phyloP scores from a whole-genome alignment of 2,888 invertebrate species.

The Phania funesta region DNA sequence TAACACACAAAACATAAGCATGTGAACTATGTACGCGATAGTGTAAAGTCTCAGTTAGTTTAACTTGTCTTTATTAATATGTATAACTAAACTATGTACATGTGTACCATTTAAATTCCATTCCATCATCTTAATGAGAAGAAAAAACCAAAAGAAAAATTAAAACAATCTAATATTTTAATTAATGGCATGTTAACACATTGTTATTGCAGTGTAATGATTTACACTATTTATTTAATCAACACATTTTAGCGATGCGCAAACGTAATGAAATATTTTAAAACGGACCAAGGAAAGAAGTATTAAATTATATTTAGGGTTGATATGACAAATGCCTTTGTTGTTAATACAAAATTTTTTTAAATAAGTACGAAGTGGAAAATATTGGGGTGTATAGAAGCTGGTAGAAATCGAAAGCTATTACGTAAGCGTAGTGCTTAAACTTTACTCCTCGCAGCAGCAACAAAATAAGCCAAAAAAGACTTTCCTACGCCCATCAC shows the following conservation, averaged over 20 bases:
- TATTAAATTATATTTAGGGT: too few species aligned
- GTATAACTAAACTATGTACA: background rate
- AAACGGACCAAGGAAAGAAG: too few species aligned
- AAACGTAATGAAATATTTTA: too few species aligned
- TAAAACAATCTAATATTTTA: slow-evolving; percentile 40
- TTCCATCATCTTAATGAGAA: background rate
- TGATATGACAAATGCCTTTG: too few species aligned
- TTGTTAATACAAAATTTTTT: too few species aligned
- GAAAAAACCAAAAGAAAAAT: slow-evolving; percentile 6
- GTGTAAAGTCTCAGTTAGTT: background rate
- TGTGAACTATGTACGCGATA: background rate
- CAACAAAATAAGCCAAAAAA: too few species aligned
- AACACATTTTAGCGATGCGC: background rate
- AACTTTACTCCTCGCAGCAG: too few species aligned
- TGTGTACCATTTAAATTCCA: background rate
- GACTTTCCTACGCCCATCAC: too few species aligned
- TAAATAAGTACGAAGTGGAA: too few species aligned
- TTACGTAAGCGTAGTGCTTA: too few species aligned
- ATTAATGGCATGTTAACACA: slow-evolving; percentile 44
- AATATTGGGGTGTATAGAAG: too few species aligned
- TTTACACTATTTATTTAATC: background rate
- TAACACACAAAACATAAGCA: slow-evolving; percentile 36
- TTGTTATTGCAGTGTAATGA: slow-evolving; percentile 1
- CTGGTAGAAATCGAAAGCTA: too few species aligned
- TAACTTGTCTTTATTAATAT: slow-evolving; percentile 4